These are phyloP conservation scores for Laspeyria flexula DNA, from an alignment of 2,888 invertebrate genomes.

Conservation along the genomic window DNA sequence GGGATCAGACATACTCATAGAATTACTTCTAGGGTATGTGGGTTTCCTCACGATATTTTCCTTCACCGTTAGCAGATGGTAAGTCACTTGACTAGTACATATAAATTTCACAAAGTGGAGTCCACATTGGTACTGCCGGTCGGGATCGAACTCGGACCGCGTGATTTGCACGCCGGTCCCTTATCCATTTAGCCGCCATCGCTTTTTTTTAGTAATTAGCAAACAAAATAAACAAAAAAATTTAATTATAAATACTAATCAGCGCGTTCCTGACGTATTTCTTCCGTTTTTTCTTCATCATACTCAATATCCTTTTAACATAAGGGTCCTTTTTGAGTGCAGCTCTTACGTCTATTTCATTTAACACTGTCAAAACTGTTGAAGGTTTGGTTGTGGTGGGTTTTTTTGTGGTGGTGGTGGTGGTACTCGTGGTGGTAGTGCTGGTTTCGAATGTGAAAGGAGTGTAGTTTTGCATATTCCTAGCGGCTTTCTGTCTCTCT, in stretches of 20 bases:
- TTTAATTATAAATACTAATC: background rate
- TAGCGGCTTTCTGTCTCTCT: background rate
- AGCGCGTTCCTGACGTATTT: constrained; percentile 41
- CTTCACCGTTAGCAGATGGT: too few relatives aligned
- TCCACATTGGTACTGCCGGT: too few relatives aligned
- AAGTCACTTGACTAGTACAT: too few relatives aligned
- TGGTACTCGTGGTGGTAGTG: background rate
- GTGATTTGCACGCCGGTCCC: too few relatives aligned
- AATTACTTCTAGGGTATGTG: too few relatives aligned
- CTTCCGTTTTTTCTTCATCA: constrained; percentile 53
- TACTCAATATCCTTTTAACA: constrained; percentile 61
- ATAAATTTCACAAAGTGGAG: too few relatives aligned
- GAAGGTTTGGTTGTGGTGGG: constrained; percentile 23
- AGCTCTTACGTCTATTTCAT: constrained; percentile 56
- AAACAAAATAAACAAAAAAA: background rate
- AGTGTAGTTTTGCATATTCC: background rate
- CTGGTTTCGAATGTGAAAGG: constrained; percentile 6
- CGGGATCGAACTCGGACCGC: too few relatives aligned
- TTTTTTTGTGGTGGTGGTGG: constrained; percentile 9
- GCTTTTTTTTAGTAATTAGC: too few relatives aligned
- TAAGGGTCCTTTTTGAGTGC: constrained; percentile 60
- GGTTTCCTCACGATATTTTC: too few relatives aligned
- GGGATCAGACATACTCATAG: too few relatives aligned
- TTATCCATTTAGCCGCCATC: too few relatives aligned
- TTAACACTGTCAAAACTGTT: constrained; percentile 53